phyloP scores from a whole-genome alignment of 1,140 invertebrate species.

The Papilio aristodemus region DNA sequence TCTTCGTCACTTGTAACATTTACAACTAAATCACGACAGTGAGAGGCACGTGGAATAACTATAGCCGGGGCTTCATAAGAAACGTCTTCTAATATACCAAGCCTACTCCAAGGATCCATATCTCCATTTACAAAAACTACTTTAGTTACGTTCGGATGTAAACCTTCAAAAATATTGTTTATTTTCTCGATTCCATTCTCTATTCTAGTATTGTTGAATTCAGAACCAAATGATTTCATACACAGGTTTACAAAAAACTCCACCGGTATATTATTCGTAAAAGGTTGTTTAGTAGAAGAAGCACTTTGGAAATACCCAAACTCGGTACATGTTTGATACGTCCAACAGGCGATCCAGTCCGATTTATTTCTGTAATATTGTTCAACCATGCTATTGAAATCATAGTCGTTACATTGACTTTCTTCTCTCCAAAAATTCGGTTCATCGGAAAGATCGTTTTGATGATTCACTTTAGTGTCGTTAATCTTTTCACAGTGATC shows the following conservation, averaged over 20 bases:
- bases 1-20: slow-evolving; percentile 52
- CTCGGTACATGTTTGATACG: slow-evolving; percentile 91
- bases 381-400: slow-evolving; percentile 55
- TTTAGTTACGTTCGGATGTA: slow-evolving; percentile 80
- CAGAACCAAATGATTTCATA: slow-evolving; percentile 48
- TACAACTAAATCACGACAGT: slow-evolving; percentile 63
- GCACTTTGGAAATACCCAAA: slow-evolving; percentile 91
- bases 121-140: slow-evolving; percentile 84
- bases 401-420: slow-evolving; percentile 48
- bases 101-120: slow-evolving; percentile 84
- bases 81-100: slow-evolving; percentile 79
- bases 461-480: background rate
- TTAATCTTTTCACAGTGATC: slow-evolving; percentile 45
- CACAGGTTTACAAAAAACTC: slow-evolving; percentile 55
- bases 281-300: slow-evolving; percentile 83
- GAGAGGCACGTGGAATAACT: slow-evolving; percentile 55
- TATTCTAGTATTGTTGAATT: slow-evolving; percentile 70
- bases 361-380: slow-evolving; percentile 41
- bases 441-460: background rate
- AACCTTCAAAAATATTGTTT: slow-evolving; percentile 83
- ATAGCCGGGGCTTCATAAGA: slow-evolving; percentile 61
- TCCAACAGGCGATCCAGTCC: slow-evolving; percentile 80
- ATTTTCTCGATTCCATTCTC: slow-evolving; percentile 77
- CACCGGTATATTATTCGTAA: slow-evolving; percentile 83
- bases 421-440: slow-evolving; percentile 39